Evolutionary conservation across 2,113 vertebrate genomes (phyloP).

Genomic region (Campylomormyrus numenius): DNA sequence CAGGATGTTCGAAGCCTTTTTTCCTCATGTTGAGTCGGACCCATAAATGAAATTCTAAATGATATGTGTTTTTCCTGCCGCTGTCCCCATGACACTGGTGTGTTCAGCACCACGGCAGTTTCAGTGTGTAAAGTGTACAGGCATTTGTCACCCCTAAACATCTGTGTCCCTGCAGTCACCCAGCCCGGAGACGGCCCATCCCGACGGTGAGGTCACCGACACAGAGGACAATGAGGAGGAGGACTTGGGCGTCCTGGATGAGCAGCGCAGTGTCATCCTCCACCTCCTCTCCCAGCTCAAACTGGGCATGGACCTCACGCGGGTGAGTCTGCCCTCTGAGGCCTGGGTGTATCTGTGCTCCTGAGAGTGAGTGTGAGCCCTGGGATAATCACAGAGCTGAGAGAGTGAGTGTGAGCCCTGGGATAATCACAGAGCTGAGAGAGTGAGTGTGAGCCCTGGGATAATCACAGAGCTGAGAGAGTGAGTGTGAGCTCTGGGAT

Average conservation of each 20-base stretch:
- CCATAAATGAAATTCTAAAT: neutral
- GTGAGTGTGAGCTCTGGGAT: neutral
- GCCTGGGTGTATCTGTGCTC: neutral
- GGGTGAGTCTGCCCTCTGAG: constrained; percentile 48
- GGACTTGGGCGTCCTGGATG: constrained; percentile 75
- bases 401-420: neutral
- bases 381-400: neutral
- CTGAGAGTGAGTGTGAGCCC: neutral
- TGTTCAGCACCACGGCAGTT: neutral
- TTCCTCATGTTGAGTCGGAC: neutral
- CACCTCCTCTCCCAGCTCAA: constrained; percentile 88
- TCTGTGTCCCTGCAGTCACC: constrained; percentile 21
- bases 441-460: neutral
- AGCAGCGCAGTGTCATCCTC: constrained; percentile 78
- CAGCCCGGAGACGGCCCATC: constrained; percentile 58
- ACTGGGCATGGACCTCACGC: constrained; percentile 86
- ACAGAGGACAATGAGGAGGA: constrained; percentile 78
- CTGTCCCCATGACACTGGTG: neutral
- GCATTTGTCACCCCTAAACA: neutral
- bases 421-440: neutral
- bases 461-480: neutral
- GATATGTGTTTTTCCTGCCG: neutral
- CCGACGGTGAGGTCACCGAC: constrained; percentile 76
- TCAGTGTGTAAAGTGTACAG: neutral
- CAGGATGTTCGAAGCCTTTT: neutral